Percentiles rank a stretch among this genome's conserved stretches.
Conservation (phyloP, 2,797 vertebrate species). For the Cyclura pinguis region DNA sequence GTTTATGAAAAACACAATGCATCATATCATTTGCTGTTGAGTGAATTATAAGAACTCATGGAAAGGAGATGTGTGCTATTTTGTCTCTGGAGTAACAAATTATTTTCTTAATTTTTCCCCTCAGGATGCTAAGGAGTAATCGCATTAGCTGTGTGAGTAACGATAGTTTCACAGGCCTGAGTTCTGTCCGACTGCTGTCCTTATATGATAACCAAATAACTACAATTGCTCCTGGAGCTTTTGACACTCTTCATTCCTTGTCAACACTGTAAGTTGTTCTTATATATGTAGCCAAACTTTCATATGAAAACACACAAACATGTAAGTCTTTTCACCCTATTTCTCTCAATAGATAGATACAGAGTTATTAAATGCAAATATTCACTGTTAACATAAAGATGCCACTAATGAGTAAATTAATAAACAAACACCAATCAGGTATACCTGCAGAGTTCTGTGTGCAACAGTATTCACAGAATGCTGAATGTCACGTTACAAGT, state of each 20-base stretch:
- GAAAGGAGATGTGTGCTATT: not conserved
- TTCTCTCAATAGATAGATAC: not conserved
- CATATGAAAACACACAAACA: not conserved
- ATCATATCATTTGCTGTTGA: not conserved
- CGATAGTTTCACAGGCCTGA: slow-evolving; percentile 94
- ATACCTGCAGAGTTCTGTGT: not conserved
- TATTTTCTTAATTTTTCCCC: slow-evolving; percentile 37
- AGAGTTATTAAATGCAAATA: not conserved
- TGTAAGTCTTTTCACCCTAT: not conserved
- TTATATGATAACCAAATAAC: slow-evolving; percentile 98
- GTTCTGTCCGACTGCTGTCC: slow-evolving; percentile 94
- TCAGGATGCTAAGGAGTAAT: slow-evolving; percentile 97
- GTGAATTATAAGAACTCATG: not conserved
- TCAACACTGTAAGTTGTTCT: slow-evolving; percentile 92
- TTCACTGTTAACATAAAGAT: not conserved
- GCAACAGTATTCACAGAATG: not conserved
- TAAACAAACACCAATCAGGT: not conserved
- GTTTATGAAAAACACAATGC: not conserved
- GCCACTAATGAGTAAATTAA: not conserved
- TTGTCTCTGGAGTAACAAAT: slow-evolving; percentile 14
- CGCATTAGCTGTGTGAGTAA: slow-evolving; percentile 96
- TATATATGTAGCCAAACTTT: fast-evolving
- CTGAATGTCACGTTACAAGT: not conserved
- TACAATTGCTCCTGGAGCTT: slow-evolving; percentile 93
- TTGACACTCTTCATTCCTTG: slow-evolving; percentile 94